Base-by-base conservation (phyloP, 2,113 vertebrate genomes). In the Hemicordylus capensis region DNA sequence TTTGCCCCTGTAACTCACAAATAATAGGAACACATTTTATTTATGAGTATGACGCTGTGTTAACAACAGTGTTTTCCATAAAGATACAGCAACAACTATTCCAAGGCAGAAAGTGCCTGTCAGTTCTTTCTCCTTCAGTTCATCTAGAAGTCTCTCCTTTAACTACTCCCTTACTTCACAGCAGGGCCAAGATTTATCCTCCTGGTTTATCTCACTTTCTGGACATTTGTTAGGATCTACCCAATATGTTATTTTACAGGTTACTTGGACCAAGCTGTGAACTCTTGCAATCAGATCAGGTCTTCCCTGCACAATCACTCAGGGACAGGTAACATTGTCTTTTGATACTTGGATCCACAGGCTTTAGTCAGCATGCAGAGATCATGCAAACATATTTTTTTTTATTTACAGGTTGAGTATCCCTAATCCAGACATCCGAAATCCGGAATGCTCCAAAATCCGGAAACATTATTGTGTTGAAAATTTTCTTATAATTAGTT, bases 1-100 rank as follows among this genome's bases (percentile, higher is more conserved):
- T 75, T 75, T 75, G 58, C 70, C 81, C 72, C 72, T 83, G 22
- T 75, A 83, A 75, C 6, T 64, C 70, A 75, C 81, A 75, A 63
- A 83, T 28, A 22, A 46, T 39, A 51, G 34, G 31, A 48, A 28
- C 20, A 75, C 34, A 20, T 8, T 31, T 37, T 75, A 51, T 15
- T 46, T 1, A 46, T 37, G 24, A 22, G 1, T 17, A 44, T 51
- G 28, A 17, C 44, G 20, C 6, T 63, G 44, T 34, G 46, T 80
- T 80, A 28, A n/a, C 19, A 8, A 34, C 8, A 80, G 17, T 17
- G 22, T 20, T 64, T n/a, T 37, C 42, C 26, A 72, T 12, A 70
- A 81, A 69, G 14, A 51, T 56, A 39, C 1, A 56, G 7, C 44
- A 67, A n/a, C 20, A 69, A 48, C 10, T n/a, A 44, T 24, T 63